phyloP scores from a whole-genome alignment of 2,113 vertebrate species.

The Daphoenositta chrysoptera region DNA sequence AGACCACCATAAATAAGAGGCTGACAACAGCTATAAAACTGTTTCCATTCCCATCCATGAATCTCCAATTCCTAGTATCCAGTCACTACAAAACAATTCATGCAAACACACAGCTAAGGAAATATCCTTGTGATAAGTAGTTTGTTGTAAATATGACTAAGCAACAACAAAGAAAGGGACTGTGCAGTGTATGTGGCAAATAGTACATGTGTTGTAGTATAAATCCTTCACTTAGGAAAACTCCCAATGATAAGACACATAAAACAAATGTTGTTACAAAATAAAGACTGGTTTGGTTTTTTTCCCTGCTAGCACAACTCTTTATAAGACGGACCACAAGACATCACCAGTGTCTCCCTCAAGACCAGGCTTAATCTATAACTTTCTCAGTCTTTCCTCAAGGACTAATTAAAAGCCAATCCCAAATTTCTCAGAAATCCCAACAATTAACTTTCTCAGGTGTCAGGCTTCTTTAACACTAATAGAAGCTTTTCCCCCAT shows the following conservation, averaged over 20 bases:
- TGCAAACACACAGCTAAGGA: constrained; percentile 21
- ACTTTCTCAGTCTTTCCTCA: background rate
- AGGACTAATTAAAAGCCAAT: background rate
- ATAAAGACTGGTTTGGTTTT: fast-evolving
- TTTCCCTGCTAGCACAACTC: background rate
- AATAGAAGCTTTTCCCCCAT: background rate
- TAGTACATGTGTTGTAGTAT: background rate
- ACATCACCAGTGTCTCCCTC: background rate
- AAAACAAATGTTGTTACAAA: background rate
- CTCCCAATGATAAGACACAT: background rate
- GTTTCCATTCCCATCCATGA: constrained; percentile 70
- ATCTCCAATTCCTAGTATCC: constrained; percentile 27
- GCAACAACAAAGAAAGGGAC: background rate
- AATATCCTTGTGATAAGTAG: constrained; percentile 14
- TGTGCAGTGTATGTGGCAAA: background rate
- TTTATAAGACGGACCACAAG: background rate
- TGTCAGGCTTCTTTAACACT: background rate
- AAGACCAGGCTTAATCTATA: background rate
- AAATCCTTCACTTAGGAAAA: background rate
- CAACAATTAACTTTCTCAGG: background rate
- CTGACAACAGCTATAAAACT: constrained; percentile 74
- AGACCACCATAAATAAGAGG: constrained; percentile 76
- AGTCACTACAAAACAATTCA: constrained; percentile 62
- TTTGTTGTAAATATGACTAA: constrained; percentile 51
- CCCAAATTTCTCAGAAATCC: background rate